Evolutionary conservation across 2,797 vertebrate species (phyloP), one percentile per base, ranked within the genome.

Genomic region (Danio kyathit): DNA sequence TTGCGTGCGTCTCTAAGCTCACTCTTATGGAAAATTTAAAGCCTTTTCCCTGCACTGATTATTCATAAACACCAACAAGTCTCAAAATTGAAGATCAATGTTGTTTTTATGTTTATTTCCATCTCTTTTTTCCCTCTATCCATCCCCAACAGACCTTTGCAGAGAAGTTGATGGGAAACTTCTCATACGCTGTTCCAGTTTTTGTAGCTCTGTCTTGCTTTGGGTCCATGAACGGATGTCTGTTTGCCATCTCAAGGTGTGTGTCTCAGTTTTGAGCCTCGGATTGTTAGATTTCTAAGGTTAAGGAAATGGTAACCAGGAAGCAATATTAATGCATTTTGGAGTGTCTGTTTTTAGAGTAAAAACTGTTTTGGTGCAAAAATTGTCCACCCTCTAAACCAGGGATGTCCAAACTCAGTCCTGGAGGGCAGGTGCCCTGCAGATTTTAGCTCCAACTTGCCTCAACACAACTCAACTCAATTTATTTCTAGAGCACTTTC

Each of bases 181-280:
- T 98, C 85, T 98, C 97, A 1, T 69, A 95, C 19, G 95, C 90
- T 0, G 96, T 99, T 3, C 97, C 97, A 0, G 88, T 97, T 82
- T 97, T 98, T 82, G 97, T 99, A 71, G 96, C 97, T 40, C 90
- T 99, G 81, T 98, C 97, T 81, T 99, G 97, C 87, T 97, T 94
- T 54, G 97, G 97, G 6, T 96, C 97, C 57, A 97, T 99, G 97
- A 99, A 98, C 4, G 97, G 97, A 0, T 82, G 93, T 3, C 16
- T 96, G 73, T 98, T 99, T 88, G 96, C 97, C 0, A 90, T 97
- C 74, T 97, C 97, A 84, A 98, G 97, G 97, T 99, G 86, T 88
- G 92, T 52, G 48, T 57, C 80, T 43, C n/a, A 19, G 4, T 64
- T 76, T 46, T 60, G 40, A 46, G 16, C 21, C 40, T 54, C 6